Evolutionary conservation across 2,888 invertebrate genomes (phyloP), one percentile per base, ranked within the genome.

Genomic region (Ectropis crepuscularia): DNA sequence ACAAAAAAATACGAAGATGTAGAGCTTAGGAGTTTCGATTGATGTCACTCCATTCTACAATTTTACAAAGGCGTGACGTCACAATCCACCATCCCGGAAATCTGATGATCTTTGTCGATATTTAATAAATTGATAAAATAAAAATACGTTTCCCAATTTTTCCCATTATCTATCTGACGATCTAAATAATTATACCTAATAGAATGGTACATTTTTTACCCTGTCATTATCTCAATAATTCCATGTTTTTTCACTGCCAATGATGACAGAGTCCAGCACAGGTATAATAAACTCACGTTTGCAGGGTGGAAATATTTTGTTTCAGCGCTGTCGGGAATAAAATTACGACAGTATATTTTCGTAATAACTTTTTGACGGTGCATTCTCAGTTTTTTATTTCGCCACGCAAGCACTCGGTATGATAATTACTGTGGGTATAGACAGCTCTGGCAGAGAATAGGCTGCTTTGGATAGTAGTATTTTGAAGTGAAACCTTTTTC

Each of bases 301-400:
- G 64, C 60, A 48, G 36, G 43, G 53, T 38, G 37, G 53, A 43
- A 60, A 61, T 63, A 57, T 53, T 60, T 53, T 47, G 51, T 61
- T 65, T 57, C 57, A 55, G 53, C 48, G 48, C 48, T 38, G 57
- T 10, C 55, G 39, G 42, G 55, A 58, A 55, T 55, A 47, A 47
- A 55, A 60, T 60, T 60, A 57, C 45, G 36, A 9, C 16, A 45
- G 59, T 63, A 55, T 54, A 59, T 63, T 60, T 57, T 50, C 41
- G 49, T 63, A 50, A 60, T 63, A 61, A 53, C 64, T 65, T 66
- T 62, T 61, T 55, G 65, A 61, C 61, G 65, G 51, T 65, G 65
- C 61, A 61, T 61, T 57, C 43, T 50, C 38, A 36, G 11, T 50
- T 57, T 57, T 54, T 58, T 53, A 38, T 58, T 57, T 57, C 43